Conservation (phyloP, 1,140 invertebrate species). For the Dendrolimus punctatus region DNA sequence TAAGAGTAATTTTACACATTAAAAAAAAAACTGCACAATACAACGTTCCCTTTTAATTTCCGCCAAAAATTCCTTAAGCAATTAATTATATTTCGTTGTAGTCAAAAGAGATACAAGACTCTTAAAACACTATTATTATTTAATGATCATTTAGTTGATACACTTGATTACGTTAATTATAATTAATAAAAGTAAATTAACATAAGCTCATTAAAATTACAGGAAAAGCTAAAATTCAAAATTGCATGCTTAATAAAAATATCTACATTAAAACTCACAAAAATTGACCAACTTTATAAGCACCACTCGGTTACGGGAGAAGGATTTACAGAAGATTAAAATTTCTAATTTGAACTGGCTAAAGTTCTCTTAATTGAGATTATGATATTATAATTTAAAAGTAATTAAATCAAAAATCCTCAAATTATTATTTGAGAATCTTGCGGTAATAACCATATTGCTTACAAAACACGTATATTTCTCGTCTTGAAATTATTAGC, state of each 20-base stretch:
- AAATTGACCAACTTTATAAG: slow-evolving; percentile 27
- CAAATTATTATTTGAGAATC: slow-evolving; percentile 29
- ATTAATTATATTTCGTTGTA: too few relatives aligned
- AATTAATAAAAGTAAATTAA: slow-evolving; percentile 3
- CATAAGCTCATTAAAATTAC: too few relatives aligned
- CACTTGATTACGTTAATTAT: slow-evolving; percentile 7
- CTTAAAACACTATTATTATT: too few relatives aligned
- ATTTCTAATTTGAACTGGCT: slow-evolving; percentile 59
- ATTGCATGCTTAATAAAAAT: slow-evolving; percentile 17
- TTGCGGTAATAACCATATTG: slow-evolving; percentile 41
- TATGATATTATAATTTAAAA: slow-evolving; percentile 63
- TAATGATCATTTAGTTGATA: too few relatives aligned
- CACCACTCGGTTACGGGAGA: slow-evolving; percentile 29
- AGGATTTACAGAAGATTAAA: slow-evolving; percentile 61
- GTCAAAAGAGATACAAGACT: too few relatives aligned
- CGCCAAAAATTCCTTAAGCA: too few relatives aligned
- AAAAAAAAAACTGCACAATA: too few relatives aligned
- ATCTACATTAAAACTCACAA: slow-evolving; percentile 26
- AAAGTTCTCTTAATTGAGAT: slow-evolving; percentile 67
- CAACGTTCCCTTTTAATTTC: too few relatives aligned
- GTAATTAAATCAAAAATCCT: slow-evolving; percentile 66
- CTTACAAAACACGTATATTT: too few relatives aligned
- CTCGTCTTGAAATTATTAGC: too few relatives aligned
- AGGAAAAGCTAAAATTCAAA: too few relatives aligned
- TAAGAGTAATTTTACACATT: too few relatives aligned